Evolutionary conservation across 2,888 invertebrate genomes (phyloP).

Genomic region (Erebia epiphron): DNA sequence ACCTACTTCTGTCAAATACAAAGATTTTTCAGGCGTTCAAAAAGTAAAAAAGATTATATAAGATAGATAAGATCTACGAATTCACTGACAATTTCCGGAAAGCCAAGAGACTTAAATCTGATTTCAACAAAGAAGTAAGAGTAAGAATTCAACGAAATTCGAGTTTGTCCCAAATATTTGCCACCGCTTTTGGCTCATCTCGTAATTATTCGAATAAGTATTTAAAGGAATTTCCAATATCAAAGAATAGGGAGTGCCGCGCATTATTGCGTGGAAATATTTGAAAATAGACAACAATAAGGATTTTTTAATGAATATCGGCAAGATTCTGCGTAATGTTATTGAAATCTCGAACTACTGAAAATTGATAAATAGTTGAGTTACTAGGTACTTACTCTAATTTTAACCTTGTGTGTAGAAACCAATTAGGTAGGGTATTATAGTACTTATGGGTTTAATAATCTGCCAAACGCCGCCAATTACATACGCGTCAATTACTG

Average conservation of each 20-base stretch:
- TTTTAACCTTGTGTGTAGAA: not conserved
- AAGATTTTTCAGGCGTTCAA: too few relatives aligned
- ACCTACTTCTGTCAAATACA: too few relatives aligned
- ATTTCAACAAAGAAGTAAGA: slow-evolving; percentile 19
- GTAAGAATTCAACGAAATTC: slow-evolving; percentile 43
- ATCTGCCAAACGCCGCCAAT: too few relatives aligned
- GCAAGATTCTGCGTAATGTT: not conserved
- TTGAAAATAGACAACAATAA: slow-evolving; percentile 20
- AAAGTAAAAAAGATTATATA: too few relatives aligned
- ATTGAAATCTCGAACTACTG: slow-evolving; percentile 5
- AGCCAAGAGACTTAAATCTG: not conserved
- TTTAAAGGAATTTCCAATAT: slow-evolving; percentile 40
- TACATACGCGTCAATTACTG: too few relatives aligned
- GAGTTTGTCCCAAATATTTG: slow-evolving; percentile 15
- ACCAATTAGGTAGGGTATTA: too few relatives aligned
- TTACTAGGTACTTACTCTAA: not conserved
- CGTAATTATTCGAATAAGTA: slow-evolving; percentile 45
- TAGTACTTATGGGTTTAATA: too few relatives aligned
- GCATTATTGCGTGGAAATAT: slow-evolving; percentile 18
- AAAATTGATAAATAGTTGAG: not conserved
- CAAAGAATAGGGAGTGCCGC: slow-evolving; percentile 22
- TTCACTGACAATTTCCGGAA: not conserved
- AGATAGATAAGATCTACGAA: not conserved
- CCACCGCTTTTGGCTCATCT: slow-evolving; percentile 7
- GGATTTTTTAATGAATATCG: slow-evolving; percentile 13